Percentiles rank a stretch among this genome's conserved stretches.
These are phyloP conservation scores for Bemisia tabaci DNA, from an alignment of 1,140 invertebrate genomes.

Conservation along the genomic window DNA sequence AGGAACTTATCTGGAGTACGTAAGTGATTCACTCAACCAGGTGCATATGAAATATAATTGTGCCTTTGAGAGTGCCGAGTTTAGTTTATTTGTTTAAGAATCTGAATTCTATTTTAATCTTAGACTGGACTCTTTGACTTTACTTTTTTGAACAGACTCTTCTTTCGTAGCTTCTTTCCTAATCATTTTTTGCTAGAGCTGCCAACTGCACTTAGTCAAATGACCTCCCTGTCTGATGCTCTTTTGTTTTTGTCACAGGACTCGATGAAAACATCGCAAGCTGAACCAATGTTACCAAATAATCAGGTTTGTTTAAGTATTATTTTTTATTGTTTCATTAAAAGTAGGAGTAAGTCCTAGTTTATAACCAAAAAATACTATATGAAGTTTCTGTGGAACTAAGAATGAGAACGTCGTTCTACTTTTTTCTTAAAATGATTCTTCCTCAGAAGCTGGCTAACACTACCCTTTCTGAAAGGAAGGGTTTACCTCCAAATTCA, in stretches of 20 bases:
- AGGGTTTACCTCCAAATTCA: too few relatives aligned
- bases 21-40: too few relatives aligned
- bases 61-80: not conserved
- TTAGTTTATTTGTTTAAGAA: not conserved
- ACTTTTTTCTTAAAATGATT: not conserved
- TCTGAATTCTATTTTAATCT: too few relatives aligned
- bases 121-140: too few relatives aligned
- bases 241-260: constrained; percentile 14
- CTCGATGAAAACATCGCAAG: constrained; percentile 15
- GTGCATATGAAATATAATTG: too few relatives aligned
- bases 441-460: too few relatives aligned
- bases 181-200: not conserved
- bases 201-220: not conserved
- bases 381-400: not conserved
- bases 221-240: constrained; percentile 22
- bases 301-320: not conserved
- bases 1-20: too few relatives aligned
- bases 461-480: too few relatives aligned
- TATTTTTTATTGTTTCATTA: not conserved
- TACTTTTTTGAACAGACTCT: not conserved
- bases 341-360: not conserved
- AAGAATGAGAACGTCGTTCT: not conserved
- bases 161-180: not conserved
- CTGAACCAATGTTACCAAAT: constrained; percentile 6
- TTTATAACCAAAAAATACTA: not conserved